Percentiles rank a stretch among this genome's conserved stretches.
Conservation (phyloP, 2,888 invertebrate genomes). For the Aphelenchoides bicaudatus region DNA sequence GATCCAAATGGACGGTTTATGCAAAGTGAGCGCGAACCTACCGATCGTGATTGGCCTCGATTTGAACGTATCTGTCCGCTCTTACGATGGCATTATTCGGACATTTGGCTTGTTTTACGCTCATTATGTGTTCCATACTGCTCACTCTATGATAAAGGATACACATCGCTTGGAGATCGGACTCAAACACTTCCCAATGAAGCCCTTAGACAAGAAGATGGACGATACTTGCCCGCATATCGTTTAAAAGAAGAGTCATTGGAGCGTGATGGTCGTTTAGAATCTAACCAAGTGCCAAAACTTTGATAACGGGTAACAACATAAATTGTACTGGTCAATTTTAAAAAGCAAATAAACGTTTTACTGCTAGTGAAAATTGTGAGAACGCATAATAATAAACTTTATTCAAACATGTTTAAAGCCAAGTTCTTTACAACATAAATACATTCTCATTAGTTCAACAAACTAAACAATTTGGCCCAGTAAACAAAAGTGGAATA, state of each 20-base stretch:
- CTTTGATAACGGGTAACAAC: conserved; percentile 13
- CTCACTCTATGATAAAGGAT: conserved; percentile 81
- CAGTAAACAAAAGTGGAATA: no score
- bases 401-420: background rate
- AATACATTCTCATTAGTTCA: no score
- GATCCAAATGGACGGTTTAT: conserved; percentile 65
- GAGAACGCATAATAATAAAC: background rate
- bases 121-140: conserved; percentile 81
- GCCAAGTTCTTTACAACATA: no score
- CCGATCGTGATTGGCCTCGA: conserved; percentile 85
- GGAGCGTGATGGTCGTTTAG: conserved; percentile 29
- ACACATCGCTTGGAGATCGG: conserved; percentile 79
- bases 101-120: conserved; percentile 85
- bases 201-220: conserved; percentile 64
- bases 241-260: conserved; percentile 35
- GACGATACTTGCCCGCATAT: conserved; percentile 45
- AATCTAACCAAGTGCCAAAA: conserved; percentile 7
- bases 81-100: conserved; percentile 83
- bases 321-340: no score
- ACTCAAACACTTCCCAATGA: conserved; percentile 79
- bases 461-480: no score
- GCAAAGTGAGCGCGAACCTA: conserved; percentile 62
- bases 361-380: background rate
- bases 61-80: conserved; percentile 78
- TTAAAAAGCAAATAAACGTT: background rate